These are phyloP conservation scores for Hartigia nigra DNA, from an alignment of 2,888 invertebrate species.

Conservation along the genomic window DNA sequence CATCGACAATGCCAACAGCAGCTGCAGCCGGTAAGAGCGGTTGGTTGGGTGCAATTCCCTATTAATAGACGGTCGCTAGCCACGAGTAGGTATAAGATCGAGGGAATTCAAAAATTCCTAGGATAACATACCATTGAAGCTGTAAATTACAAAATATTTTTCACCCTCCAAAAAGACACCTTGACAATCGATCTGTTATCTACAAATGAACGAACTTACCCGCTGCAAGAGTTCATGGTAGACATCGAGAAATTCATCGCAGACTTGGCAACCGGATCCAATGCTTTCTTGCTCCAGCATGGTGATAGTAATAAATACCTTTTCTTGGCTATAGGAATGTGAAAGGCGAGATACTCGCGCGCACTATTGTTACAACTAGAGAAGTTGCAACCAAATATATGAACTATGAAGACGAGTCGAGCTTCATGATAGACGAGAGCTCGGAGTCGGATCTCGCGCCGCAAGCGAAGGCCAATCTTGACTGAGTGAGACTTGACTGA, in stretches of 20 bases:
- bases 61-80: neutral
- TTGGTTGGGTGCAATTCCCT: neutral
- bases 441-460: constrained; percentile 45
- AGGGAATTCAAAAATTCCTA: neutral
- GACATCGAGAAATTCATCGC: constrained; percentile 79
- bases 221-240: constrained; percentile 77
- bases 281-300: constrained; percentile 77
- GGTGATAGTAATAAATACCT: neutral
- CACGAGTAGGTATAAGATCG: neutral
- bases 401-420: neutral
- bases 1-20: neutral
- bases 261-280: constrained; percentile 75
- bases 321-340: constrained; percentile 4
- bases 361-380: neutral
- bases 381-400: neutral
- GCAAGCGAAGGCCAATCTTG: constrained; percentile 10
- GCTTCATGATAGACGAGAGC: constrained; percentile 21
- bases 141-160: neutral
- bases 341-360: constrained; percentile 3
- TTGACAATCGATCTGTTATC: neutral
- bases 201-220: constrained; percentile 68
- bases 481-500: neutral
- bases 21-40: neutral
- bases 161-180: neutral
- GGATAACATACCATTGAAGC: neutral